These are phyloP conservation scores for Drosophila pachea DNA, from an alignment of 1,140 invertebrate genomes.

Conservation along the genomic window DNA sequence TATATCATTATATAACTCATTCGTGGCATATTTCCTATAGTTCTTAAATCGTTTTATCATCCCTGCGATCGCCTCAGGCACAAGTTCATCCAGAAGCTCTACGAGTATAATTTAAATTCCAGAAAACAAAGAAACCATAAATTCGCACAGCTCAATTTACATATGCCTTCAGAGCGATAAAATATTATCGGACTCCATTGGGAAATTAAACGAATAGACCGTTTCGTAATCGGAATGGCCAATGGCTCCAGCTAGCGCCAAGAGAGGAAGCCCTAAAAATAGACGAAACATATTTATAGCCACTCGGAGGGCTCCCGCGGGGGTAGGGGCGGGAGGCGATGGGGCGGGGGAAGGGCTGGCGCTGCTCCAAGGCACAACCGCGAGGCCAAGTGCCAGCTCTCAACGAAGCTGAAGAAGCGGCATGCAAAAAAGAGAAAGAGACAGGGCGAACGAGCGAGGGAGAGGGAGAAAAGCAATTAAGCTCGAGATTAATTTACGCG, in stretches of 20 bases:
- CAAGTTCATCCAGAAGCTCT: neutral
- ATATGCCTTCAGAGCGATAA: conserved; percentile 9
- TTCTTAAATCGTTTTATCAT: too few relatives aligned
- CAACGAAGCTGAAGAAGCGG: conserved; percentile 33
- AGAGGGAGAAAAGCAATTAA: conserved; percentile 65
- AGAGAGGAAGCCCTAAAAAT: conserved; percentile 54
- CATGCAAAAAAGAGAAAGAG: conserved; percentile 15
- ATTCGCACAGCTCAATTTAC: conserved; percentile 20
- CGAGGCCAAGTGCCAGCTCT: conserved; percentile 20
- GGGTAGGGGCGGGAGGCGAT: too few relatives aligned
- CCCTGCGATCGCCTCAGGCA: too few relatives aligned
- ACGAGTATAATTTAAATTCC: neutral
- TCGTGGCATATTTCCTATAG: too few relatives aligned
- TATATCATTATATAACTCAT: too few relatives aligned
- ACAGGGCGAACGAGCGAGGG: conserved; percentile 12
- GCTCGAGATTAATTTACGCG: conserved; percentile 72
- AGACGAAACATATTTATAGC: conserved; percentile 57
- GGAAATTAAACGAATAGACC: conserved; percentile 11
- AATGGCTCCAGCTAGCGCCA: conserved; percentile 25
- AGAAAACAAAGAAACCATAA: conserved; percentile 5
- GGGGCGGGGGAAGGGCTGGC: conserved; percentile 24
- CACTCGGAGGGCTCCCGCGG: conserved; percentile 3
- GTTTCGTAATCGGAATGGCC: conserved; percentile 31
- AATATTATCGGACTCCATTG: neutral
- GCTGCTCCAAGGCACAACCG: conserved; percentile 2